Percentiles rank a stretch among this genome's conserved stretches.
Conservation (phyloP, 2,888 invertebrate genomes). For the Altica lythri region DNA sequence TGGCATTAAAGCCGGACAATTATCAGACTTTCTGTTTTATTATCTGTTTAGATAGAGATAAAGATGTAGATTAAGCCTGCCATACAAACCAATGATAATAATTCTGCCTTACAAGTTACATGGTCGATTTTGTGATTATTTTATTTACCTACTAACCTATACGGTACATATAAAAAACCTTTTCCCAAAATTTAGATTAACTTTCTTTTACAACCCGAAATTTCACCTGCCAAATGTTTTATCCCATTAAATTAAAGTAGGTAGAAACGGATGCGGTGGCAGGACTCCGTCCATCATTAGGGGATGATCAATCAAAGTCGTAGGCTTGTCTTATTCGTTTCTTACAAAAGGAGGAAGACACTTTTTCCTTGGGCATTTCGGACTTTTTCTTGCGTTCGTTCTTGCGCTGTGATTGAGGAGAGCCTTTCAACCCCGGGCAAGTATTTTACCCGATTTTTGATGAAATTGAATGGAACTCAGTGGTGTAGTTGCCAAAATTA, state of each 20-base stretch:
- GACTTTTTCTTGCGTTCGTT: neutral
- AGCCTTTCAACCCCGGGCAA: constrained; percentile 26
- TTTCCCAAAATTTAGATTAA: no score
- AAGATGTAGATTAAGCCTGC: no score
- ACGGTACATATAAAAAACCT: no score
- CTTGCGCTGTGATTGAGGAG: constrained; percentile 32
- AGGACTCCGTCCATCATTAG: constrained; percentile 38
- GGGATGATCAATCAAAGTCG: constrained; percentile 45
- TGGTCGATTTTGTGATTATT: no score
- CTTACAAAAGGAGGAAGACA: constrained; percentile 20
- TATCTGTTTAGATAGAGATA: no score
- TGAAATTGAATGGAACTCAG: constrained; percentile 14
- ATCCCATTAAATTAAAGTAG: neutral
- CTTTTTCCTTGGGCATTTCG: constrained; percentile 35
- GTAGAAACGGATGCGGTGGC: constrained; percentile 8
- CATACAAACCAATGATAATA: no score
- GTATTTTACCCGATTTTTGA: constrained; percentile 5
- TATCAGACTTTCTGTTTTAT: no score
- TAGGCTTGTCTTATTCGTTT: constrained; percentile 25
- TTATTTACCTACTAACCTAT: no score
- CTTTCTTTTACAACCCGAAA: no score
- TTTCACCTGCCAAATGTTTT: neutral
- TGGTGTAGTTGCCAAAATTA: no score
- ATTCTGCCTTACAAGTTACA: no score
- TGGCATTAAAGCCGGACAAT: no score